phyloP scores from a whole-genome alignment of 2,113 vertebrate genomes.

The Neogale vison region DNA sequence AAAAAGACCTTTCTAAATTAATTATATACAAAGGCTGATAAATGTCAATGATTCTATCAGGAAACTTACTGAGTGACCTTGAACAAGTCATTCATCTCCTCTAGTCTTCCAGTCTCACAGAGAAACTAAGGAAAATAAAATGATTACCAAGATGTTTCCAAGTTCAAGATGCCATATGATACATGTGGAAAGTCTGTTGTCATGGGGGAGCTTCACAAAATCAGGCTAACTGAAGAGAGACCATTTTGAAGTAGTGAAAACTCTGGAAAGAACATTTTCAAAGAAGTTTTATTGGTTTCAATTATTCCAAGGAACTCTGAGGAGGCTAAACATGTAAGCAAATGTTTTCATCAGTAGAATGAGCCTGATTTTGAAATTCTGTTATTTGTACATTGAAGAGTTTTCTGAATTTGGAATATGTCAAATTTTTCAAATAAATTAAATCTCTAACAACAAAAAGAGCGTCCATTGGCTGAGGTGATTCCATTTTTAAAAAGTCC shows the following conservation, averaged over 20 bases:
- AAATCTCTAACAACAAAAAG: not conserved
- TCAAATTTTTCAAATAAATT: not conserved
- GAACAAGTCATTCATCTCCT: not conserved
- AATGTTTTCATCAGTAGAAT: not conserved
- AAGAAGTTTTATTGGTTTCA: not conserved
- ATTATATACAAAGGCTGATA: not conserved
- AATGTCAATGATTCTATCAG: not conserved
- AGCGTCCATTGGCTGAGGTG: not conserved
- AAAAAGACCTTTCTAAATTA: not conserved
- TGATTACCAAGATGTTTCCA: not conserved
- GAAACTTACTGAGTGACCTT: not conserved
- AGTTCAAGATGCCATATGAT: not conserved
- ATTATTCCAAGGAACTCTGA: not conserved
- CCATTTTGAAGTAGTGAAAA: not conserved
- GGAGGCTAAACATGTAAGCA: not conserved
- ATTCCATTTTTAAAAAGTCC: not conserved
- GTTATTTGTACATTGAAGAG: not conserved
- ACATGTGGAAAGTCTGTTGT: not conserved
- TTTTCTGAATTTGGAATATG: not conserved
- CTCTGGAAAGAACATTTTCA: not conserved
- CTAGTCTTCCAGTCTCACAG: not conserved
- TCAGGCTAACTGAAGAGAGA: not conserved
- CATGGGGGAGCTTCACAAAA: not conserved
- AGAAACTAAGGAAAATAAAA: not conserved
- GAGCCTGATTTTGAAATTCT: not conserved